Evolutionary conservation across 2,797 vertebrate genomes (phyloP), one percentile per base, ranked within the genome.

Genomic region (Characodon lateralis): DNA sequence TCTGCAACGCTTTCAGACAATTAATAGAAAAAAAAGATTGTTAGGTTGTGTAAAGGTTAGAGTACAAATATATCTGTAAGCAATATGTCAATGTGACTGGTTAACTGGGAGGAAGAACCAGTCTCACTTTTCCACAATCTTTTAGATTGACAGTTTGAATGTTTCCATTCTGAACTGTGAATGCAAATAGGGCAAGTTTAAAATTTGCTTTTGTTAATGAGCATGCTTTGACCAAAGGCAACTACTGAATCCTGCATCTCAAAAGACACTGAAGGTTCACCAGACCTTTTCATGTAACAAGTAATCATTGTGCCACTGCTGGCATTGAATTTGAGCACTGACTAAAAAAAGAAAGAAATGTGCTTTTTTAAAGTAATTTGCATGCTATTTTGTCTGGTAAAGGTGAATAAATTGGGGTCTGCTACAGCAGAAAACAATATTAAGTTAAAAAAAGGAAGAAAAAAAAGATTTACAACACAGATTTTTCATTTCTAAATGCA

Each of bases 171-270:
- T 48, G n/a, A 28, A 26, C 24, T 48, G 13, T 26, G 16, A 70
- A 48, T 16, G 1, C 12, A 16, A 48, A 26, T 24, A 26, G 6
- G 43, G 48, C 22, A 69, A n/a, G 24, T 12, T 69, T 13, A 69
- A 69, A 69, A 18, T 66, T 24, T 22, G 10, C 39, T 41, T 66
- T 66, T 22, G 10, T 24, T 66, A 41, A 35, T 26, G 66, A 70
- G n/a, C 43, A 70, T 16, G 14, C 43, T 70, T 48, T 18, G 13
- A 59, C 58, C 58, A 59, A 59, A 48, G 10, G 24, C n/a, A 16
- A 2, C 6, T 66, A 48, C 1, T 83, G 63, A 90, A 87, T 84
- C 69, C 10, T 83, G 1, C 59, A 73, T 72, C 26, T 89, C 70
- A 89, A 88, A 53, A 69, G 74, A 18, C 6, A 70, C 5, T 56